phyloP scores from a whole-genome alignment of 1,140 invertebrate genomes.

The Temnothorax curvispinosus region DNA sequence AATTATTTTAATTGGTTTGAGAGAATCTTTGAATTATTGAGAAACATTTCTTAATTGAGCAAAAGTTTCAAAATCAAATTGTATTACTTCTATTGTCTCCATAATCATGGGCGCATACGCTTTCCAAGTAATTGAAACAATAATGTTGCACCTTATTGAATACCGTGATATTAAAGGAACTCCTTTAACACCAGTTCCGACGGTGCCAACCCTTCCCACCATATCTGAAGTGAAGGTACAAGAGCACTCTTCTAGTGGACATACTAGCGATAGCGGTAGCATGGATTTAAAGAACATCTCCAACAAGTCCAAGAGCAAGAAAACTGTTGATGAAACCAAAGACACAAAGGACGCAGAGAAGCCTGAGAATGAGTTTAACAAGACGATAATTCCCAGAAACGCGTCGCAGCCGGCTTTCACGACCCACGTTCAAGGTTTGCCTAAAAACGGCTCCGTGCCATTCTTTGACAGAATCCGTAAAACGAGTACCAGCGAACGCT shows the following conservation, averaged over 20 bases:
- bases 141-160: constrained; percentile 43
- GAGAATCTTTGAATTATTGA: neutral
- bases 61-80: neutral
- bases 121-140: constrained; percentile 2
- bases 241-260: constrained; percentile 88
- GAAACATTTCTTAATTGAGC: neutral
- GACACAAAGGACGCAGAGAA: constrained; percentile 78
- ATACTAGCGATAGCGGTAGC: constrained; percentile 85
- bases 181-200: constrained; percentile 90
- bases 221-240: constrained; percentile 93
- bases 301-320: constrained; percentile 81
- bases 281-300: constrained; percentile 80
- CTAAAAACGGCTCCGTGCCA: constrained; percentile 95
- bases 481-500: constrained; percentile 91
- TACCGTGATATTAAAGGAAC: constrained; percentile 85
- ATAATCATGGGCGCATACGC: neutral
- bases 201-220: constrained; percentile 93
- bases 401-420: constrained; percentile 94
- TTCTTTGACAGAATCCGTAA: constrained; percentile 94
- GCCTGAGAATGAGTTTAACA: constrained; percentile 83
- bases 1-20: neutral
- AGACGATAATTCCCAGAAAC: constrained; percentile 90
- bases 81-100: neutral
- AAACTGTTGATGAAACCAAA: constrained; percentile 83
- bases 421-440: constrained; percentile 91